Evolutionary conservation across 2,888 invertebrate species (phyloP).

Genomic region (Acanthosepion lycidas): DNA sequence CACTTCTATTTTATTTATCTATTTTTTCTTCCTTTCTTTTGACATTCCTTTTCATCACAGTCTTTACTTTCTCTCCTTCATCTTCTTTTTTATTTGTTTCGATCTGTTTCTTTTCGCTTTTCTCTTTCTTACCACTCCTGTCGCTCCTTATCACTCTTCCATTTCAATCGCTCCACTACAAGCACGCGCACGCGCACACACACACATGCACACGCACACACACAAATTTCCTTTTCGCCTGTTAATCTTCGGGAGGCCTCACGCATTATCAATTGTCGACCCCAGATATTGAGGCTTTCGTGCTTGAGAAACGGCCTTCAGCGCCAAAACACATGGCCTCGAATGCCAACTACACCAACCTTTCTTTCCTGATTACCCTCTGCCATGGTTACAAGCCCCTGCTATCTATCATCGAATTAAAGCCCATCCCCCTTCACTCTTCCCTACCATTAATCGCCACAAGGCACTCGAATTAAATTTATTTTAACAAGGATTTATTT

Average conservation of each 20-base stretch:
- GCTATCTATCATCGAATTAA: constrained; percentile 33
- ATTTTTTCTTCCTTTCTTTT: too few species aligned
- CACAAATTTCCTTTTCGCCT: not conserved
- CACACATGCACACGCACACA: too few species aligned
- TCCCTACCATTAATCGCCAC: constrained; percentile 4
- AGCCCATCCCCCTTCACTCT: not conserved
- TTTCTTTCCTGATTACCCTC: not conserved
- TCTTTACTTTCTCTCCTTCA: too few species aligned
- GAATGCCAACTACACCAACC: not conserved
- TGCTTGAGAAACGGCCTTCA: constrained; percentile 21
- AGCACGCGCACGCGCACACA: not conserved
- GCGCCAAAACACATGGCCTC: not conserved
- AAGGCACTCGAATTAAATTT: not conserved
- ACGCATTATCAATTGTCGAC: not conserved
- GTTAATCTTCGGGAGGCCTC: not conserved
- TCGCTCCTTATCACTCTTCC: not conserved
- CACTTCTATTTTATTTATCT: too few species aligned
- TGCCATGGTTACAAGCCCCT: not conserved
- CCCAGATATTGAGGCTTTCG: constrained; percentile 1
- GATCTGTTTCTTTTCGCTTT: too few species aligned
- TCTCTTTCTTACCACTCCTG: too few species aligned
- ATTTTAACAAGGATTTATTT: constrained; percentile 4
- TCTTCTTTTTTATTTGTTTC: too few species aligned
- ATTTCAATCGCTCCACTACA: not conserved
- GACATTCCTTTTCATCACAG: too few species aligned